Conservation (phyloP, 1,140 invertebrate species). For the Drosophila pectinifera region DNA sequence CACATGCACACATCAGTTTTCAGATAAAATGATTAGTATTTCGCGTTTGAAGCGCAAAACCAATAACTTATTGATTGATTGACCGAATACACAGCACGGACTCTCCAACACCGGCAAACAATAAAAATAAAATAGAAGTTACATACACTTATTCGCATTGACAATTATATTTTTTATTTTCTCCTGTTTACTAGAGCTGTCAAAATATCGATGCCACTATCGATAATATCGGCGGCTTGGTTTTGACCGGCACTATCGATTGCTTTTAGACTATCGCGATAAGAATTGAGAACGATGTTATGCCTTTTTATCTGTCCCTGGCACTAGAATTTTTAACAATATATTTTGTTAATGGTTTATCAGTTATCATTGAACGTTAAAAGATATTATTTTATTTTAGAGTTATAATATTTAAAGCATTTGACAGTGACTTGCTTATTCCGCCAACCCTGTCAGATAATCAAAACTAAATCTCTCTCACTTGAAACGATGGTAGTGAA, state of each 20-base stretch:
- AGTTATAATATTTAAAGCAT: too few species aligned
- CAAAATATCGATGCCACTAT: slow-evolving; percentile 1
- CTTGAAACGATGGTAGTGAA: slow-evolving; percentile 1
- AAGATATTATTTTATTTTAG: not conserved
- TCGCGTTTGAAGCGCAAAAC: not conserved
- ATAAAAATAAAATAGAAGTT: slow-evolving; percentile 1
- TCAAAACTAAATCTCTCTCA: not conserved
- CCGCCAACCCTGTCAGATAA: too few species aligned
- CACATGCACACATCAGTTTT: slow-evolving; percentile 18
- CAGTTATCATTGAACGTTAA: not conserved
- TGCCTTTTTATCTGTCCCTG: too few species aligned
- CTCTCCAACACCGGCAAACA: slow-evolving; percentile 20
- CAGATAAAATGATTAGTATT: not conserved
- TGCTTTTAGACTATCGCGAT: not conserved
- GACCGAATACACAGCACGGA: not conserved
- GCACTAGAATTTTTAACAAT: too few species aligned
- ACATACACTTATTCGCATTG: slow-evolving; percentile 32
- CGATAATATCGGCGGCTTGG: not conserved
- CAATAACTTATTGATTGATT: not conserved
- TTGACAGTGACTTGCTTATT: too few species aligned
- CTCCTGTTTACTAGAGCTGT: slow-evolving; percentile 28
- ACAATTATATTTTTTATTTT: slow-evolving; percentile 34
- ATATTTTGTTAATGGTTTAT: not conserved
- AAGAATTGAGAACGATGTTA: too few species aligned
- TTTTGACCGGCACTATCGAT: slow-evolving; percentile 2